These are phyloP conservation scores for Oryzias dopingdopingensis DNA, from an alignment of 2,797 vertebrate species.

Conservation along the genomic window DNA sequence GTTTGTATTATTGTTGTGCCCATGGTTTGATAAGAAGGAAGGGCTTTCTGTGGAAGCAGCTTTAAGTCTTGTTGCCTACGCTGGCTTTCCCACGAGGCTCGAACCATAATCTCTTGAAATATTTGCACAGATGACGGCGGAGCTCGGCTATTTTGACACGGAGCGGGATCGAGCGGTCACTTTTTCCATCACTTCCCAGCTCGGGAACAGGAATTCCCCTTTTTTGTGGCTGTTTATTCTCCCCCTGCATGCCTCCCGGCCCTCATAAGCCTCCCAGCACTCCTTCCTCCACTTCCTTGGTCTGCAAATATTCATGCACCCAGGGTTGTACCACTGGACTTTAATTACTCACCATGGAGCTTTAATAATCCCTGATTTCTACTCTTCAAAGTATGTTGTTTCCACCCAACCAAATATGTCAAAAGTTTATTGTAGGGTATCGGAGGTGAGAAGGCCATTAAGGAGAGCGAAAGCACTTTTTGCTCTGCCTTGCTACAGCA, in stretches of 20 bases:
- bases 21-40: constrained; percentile 24
- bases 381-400: constrained; percentile 55
- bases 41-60: constrained; percentile 29
- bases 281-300: constrained; percentile 68
- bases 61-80: constrained; percentile 46
- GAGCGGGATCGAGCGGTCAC: constrained; percentile 53
- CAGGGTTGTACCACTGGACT: constrained; percentile 53
- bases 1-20: constrained; percentile 29
- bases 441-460: constrained; percentile 6
- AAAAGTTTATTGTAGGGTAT: constrained; percentile 52
- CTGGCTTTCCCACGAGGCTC: constrained; percentile 74
- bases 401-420: constrained; percentile 60
- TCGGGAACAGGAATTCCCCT: constrained; percentile 73
- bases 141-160: constrained; percentile 63
- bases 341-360: constrained; percentile 54
- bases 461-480: constrained; percentile 11
- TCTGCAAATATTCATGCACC: constrained; percentile 62
- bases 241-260: constrained; percentile 33
- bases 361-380: constrained; percentile 49
- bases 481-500: constrained; percentile 27
- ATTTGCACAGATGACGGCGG: constrained; percentile 72
- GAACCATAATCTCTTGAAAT: constrained; percentile 70
- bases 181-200: constrained; percentile 67
- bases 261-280: constrained; percentile 34
- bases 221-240: constrained; percentile 43